Percentiles rank a stretch among this genome's conserved stretches.
These are phyloP conservation scores for Syritta pipiens DNA, from an alignment of 2,888 invertebrate genomes.

Conservation along the genomic window DNA sequence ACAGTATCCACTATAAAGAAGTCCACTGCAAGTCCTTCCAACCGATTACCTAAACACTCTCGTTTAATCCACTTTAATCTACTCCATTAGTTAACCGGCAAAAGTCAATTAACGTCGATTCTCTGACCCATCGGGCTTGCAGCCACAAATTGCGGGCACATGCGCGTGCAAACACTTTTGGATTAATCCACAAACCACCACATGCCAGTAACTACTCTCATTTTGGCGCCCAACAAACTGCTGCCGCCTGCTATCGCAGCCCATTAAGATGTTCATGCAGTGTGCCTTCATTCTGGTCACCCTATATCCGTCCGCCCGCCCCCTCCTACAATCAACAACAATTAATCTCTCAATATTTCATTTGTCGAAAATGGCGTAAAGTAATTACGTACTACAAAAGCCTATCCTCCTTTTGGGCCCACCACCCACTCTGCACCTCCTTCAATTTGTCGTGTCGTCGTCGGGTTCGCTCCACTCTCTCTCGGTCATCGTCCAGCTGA, in stretches of 20 bases:
- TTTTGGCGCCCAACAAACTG: neutral
- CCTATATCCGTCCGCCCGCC: neutral
- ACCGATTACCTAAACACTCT: too few relatives aligned
- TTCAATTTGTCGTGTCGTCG: conserved; percentile 3
- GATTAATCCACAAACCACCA: conserved; percentile 43
- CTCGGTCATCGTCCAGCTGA: conserved; percentile 49
- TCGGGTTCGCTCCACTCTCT: neutral
- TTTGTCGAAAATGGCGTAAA: conserved; percentile 66
- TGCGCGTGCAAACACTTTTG: conserved; percentile 28
- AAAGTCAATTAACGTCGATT: conserved; percentile 26
- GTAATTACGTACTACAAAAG: conserved; percentile 50
- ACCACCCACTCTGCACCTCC: neutral
- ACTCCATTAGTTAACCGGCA: conserved; percentile 13
- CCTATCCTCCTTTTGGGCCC: conserved; percentile 30
- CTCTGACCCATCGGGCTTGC: neutral
- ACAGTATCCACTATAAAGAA: too few relatives aligned
- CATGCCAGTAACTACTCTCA: conserved; percentile 23
- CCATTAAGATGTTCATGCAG: conserved; percentile 61
- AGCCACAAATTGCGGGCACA: conserved; percentile 38
- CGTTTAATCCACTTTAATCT: neutral
- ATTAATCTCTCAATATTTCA: conserved; percentile 69
- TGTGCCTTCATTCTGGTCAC: conserved; percentile 33
- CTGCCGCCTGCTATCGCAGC: neutral
- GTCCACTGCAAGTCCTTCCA: too few relatives aligned
- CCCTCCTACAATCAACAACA: conserved; percentile 54